Base-by-base conservation (phyloP, 2,888 invertebrate species). In the Plebejus anna region DNA sequence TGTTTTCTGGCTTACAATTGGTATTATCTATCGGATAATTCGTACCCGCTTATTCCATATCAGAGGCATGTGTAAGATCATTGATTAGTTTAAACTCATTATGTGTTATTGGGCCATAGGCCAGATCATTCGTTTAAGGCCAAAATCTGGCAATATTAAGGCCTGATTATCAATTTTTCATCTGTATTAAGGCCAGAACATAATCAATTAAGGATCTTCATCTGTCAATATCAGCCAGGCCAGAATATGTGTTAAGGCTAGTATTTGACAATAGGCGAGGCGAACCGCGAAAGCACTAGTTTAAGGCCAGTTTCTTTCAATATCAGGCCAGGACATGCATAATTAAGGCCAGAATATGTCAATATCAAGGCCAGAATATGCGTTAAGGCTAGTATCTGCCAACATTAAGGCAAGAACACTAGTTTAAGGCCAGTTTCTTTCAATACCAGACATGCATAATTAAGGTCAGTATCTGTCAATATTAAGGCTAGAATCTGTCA, bases 41-140 rank as follows among this genome's bases (percentile, higher is more conserved):
- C 76, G 59, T 76, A 76, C 76, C 71, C 76, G 76, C 76, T 76
- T 76, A 55, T 38, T 76, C 76, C 71, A 38, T 59, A 55, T 55
- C 55, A 70, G 71, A 59, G 42, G 76, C 59, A 72, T 16, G 59
- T 38, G 42, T 76, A 59, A 59, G 9, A 72, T 32, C 71, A 9
- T 28, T 59, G 66, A 36, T 66, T 66, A 66, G 66, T 36, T 66
- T 66, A 22, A 7, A 59, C 5, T 6, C 59, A 59, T 55, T 55
- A 47, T 47, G 2, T 47, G 47, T 9, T 47, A 47, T 47, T 11
- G 9, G 22, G 22, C 22, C 22, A 22, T 7, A 42, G 42, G 42
- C 42, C 9, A 42, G 38, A 42, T 42, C 38, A 42, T 42, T 42
- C 38, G 7, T 42, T 42, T 42, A 42, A 42, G 38, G 38, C 38